Evolutionary conservation across 1,140 invertebrate species (phyloP).

Genomic region (Drosophila sulfurigaster): DNA sequence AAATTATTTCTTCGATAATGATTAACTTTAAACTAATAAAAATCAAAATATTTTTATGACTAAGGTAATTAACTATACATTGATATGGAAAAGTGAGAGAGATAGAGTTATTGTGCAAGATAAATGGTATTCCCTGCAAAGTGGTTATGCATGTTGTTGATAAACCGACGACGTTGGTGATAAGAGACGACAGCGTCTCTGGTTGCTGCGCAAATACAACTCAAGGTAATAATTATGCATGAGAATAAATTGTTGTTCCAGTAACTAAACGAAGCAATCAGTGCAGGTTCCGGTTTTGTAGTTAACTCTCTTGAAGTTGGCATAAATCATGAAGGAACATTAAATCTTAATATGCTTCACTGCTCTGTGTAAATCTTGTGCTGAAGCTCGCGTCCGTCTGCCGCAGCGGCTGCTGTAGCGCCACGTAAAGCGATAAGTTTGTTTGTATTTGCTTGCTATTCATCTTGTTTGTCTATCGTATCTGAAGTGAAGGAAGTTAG

Average conservation of each 20-base stretch:
- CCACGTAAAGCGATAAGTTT: constrained; percentile 69
- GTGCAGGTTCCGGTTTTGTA: constrained; percentile 1
- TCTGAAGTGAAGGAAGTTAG: constrained; percentile 3
- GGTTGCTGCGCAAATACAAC: constrained; percentile 34
- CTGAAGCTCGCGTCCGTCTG: constrained; percentile 19
- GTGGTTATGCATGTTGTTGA: constrained; percentile 65
- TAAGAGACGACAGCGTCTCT: constrained; percentile 18
- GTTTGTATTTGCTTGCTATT: constrained; percentile 3
- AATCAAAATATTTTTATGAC: too few species aligned
- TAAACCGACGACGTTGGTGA: constrained; percentile 30
- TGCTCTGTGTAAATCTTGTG: constrained; percentile 11
- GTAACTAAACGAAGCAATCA: not conserved
- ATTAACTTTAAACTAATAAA: too few species aligned
- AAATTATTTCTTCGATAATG: too few species aligned
- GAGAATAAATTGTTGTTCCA: constrained; percentile 2
- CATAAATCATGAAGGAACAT: constrained; percentile 1
- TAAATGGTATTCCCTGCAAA: constrained; percentile 32
- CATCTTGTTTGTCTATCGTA: constrained; percentile 31
- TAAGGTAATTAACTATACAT: constrained; percentile 26
- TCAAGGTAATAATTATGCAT: constrained; percentile 4
- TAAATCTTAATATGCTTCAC: not conserved
- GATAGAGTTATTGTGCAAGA: not conserved
- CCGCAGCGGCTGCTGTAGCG: constrained; percentile 57
- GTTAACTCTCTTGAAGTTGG: not conserved
- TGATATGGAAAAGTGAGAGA: not conserved